Percentiles rank a stretch among this genome's conserved stretches.
phyloP scores from a whole-genome alignment of 2,888 invertebrate species.

The Periphyllus acericola region DNA sequence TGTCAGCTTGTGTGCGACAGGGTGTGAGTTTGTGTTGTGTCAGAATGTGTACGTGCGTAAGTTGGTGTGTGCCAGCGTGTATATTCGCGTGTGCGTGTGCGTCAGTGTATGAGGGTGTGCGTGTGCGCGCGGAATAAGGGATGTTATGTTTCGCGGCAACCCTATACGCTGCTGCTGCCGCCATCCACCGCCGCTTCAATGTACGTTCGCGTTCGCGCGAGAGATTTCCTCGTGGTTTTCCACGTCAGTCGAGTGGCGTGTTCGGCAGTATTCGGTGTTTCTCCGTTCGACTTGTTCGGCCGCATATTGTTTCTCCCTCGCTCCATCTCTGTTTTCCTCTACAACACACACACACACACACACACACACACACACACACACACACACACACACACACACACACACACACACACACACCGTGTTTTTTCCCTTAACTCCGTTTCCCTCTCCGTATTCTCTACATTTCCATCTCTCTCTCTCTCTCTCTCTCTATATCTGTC shows the following conservation, averaged over 20 bases:
- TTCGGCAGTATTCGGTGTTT: slow-evolving; percentile 32
- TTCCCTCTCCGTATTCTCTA: no score
- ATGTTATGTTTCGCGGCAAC: not conserved
- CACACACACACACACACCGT: not conserved
- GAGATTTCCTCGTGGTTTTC: slow-evolving; percentile 57
- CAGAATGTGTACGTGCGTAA: no score
- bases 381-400: no score
- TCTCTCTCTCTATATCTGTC: no score
- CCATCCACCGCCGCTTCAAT: not conserved
- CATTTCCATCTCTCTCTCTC: no score
- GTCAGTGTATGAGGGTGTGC: no score
- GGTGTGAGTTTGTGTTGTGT: no score
- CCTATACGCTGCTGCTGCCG: not conserved
- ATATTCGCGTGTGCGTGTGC: no score
- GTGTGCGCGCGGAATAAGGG: not conserved
- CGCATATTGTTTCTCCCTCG: not conserved
- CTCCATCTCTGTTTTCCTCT: not conserved
- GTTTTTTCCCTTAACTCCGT: not conserved
- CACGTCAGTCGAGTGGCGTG: slow-evolving; percentile 56
- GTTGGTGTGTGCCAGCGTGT: no score
- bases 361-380: not conserved
- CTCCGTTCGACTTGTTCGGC: not conserved
- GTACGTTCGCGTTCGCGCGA: not conserved
- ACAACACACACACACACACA: not conserved
- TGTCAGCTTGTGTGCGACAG: no score